Evolutionary conservation across 2,113 vertebrate genomes (phyloP), one percentile per base, ranked within the genome.

Genomic region (Rhinoptilus africanus): DNA sequence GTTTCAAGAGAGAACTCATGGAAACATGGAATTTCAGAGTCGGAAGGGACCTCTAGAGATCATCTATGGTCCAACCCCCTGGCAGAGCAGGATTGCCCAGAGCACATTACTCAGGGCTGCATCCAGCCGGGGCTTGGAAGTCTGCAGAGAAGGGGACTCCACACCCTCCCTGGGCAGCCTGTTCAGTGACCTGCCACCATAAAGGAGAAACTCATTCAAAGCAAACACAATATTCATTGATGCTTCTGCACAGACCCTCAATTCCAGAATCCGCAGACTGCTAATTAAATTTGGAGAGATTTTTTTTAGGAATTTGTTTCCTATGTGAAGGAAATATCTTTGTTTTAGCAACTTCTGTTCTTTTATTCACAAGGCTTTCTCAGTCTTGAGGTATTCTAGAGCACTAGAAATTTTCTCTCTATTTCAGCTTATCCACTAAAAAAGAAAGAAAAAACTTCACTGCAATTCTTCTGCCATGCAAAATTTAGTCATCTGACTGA

Each of bases 171-270:
- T 39, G 39, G 39, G 39, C 39, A 39, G 39, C 39, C 39, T 39
- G 39, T 39, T 11, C 39, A 39, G 39, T 39, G 39, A 8, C 11
- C 39, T 39, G 39, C 11, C 39, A 39, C 39, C 39, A 11, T 39
- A 39, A 39, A 39, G 39, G 11, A 39, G 39, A 39, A 39, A 39
- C 39, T 53, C 16, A 24, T 32, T 69, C 27, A 34, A 60, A 47
- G 13, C 43, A 51, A 60, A 43, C 1, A 43, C 14, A 57, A 14
- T 2, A 24, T 27, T 48, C 45, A 62, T 37, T 0, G 0, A 5
- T 45, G 22, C 30, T 95, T 89, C 41, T 63, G 35, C 23, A 53
- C 68, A 73, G 51, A 82, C 41, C 10, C 8, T 57, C 30, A 51
- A 63, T 88, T 72, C 32, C 41, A 59, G 57, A 82, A 45, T 41